A percentile compares a stretch with the other conserved stretches of the same genome.
These are phyloP conservation scores for Leucosticte australis DNA, from an alignment of 2,113 vertebrate genomes.

Conservation along the genomic window DNA sequence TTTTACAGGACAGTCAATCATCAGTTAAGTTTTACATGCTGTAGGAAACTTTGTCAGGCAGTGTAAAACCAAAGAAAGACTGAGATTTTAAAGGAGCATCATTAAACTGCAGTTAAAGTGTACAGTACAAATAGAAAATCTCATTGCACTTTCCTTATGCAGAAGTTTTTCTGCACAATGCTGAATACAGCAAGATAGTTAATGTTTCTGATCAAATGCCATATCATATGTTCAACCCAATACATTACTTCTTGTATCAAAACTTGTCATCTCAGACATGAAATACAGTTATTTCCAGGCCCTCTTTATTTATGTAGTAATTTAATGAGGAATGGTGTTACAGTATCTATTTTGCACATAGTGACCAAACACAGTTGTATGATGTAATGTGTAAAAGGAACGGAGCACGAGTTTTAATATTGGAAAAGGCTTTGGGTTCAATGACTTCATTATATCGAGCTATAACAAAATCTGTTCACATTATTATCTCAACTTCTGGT, in stretches of 20 bases:
- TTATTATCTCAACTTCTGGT: neutral
- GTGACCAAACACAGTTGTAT: neutral
- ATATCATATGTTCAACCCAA: constrained; percentile 25
- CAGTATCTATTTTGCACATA: neutral
- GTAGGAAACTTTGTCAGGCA: neutral
- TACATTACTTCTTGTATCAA: neutral
- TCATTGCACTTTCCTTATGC: neutral
- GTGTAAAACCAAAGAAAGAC: neutral
- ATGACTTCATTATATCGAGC: neutral
- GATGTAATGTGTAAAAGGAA: neutral
- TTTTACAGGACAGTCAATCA: neutral
- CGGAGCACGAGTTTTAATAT: neutral
- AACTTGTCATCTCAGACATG: neutral
- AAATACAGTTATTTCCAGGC: neutral
- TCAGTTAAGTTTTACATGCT: neutral
- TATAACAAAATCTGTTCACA: neutral
- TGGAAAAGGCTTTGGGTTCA: neutral
- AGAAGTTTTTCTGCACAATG: neutral
- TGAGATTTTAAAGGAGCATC: neutral
- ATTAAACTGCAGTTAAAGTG: neutral
- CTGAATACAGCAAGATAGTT: neutral
- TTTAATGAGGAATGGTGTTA: neutral
- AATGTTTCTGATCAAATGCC: constrained; percentile 43
- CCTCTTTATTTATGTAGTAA: neutral
- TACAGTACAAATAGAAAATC: constrained; percentile 45